phyloP scores from a whole-genome alignment of 2,797 vertebrate genomes.

The Perdix hodgsoniae region DNA sequence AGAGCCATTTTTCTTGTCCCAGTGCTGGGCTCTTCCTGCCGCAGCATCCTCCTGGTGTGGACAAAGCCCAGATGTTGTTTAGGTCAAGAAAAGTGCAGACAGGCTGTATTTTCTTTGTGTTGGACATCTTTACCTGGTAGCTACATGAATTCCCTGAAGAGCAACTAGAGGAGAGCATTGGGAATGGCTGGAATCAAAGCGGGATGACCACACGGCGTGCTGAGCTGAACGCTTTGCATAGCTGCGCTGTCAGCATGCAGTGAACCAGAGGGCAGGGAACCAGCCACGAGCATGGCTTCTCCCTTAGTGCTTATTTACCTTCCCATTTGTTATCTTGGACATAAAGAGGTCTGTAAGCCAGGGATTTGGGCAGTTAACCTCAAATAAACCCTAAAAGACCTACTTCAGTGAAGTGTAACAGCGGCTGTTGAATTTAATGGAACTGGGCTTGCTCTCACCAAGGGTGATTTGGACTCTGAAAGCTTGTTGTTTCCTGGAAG shows the following conservation, averaged over 20 bases:
- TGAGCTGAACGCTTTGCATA: slow-evolving; percentile 29
- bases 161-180: not conserved
- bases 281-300: not conserved
- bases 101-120: not conserved
- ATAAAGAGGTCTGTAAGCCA: slow-evolving; percentile 47
- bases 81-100: not conserved
- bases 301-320: slow-evolving; percentile 41
- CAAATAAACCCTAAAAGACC: slow-evolving; percentile 56
- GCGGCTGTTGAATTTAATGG: slow-evolving; percentile 12
- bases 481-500: slow-evolving; percentile 24
- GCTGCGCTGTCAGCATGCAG: slow-evolving; percentile 39
- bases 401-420: slow-evolving; percentile 18
- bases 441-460: not conserved
- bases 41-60: not conserved
- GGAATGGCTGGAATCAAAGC: not conserved
- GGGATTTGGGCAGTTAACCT: slow-evolving; percentile 66
- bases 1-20: not conserved
- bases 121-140: not conserved
- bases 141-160: not conserved
- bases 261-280: slow-evolving; percentile 19
- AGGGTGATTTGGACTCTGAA: not conserved
- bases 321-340: slow-evolving; percentile 52
- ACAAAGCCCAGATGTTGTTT: not conserved
- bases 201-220: accelerated
- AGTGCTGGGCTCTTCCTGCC: not conserved